Conservation (phyloP, 2,888 invertebrate genomes). For the Drosophila ezoana region DNA sequence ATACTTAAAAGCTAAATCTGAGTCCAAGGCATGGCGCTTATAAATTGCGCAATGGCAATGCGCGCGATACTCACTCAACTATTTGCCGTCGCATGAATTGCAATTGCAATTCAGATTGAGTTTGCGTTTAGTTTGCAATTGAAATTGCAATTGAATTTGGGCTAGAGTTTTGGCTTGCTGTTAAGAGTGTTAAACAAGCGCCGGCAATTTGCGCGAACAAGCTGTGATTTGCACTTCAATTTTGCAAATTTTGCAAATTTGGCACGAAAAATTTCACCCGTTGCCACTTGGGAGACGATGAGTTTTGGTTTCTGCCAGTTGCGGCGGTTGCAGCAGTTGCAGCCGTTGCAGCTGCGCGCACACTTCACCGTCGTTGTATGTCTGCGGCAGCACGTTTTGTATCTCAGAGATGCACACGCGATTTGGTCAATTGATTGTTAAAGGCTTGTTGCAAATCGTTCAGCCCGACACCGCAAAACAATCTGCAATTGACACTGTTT, state of each 20-base stretch:
- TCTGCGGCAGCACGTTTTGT: constrained; percentile 37
- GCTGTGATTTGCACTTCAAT: constrained; percentile 56
- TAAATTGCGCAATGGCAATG: constrained; percentile 64
- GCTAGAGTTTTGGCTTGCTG: constrained; percentile 4
- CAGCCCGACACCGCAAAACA: constrained; percentile 15
- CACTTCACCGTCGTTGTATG: constrained; percentile 12
- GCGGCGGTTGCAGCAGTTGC: constrained; percentile 6
- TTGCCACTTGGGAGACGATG: constrained; percentile 19
- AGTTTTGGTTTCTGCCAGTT: constrained; percentile 9
- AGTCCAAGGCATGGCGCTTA: constrained; percentile 69
- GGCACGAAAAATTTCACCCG: constrained; percentile 59
- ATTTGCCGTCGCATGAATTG: constrained; percentile 64
- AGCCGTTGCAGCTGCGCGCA: constrained; percentile 17
- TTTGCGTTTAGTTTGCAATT: constrained; percentile 18
- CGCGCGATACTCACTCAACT: constrained; percentile 63
- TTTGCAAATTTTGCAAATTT: constrained; percentile 35
- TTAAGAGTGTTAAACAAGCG: constrained; percentile 61
- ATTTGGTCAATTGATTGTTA: constrained; percentile 57
- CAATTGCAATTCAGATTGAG: constrained; percentile 49
- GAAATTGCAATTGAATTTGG: constrained; percentile 40
- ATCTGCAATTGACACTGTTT: constrained; percentile 37
- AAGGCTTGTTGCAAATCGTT: constrained; percentile 32
- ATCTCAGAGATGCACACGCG: constrained; percentile 44
- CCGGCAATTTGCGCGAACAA: constrained; percentile 53
- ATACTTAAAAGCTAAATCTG: constrained; percentile 67